Percentiles rank a stretch among this genome's conserved stretches.
Conservation (phyloP, 2,797 vertebrate genomes). For the Bovichtus variegatus region DNA sequence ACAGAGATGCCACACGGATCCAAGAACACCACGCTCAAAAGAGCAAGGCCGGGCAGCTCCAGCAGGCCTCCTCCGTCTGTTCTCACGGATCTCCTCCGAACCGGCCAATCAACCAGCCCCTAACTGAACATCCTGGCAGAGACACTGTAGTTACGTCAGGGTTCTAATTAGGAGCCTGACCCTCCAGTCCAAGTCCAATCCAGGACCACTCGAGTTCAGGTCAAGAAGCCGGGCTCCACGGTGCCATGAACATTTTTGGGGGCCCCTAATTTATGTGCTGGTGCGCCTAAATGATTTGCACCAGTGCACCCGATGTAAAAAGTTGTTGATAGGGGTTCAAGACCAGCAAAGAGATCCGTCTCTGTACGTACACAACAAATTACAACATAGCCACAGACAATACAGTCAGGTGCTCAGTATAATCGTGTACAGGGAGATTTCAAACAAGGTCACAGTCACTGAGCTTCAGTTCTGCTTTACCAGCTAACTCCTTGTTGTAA, state of each 20-base stretch:
- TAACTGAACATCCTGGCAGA: slow-evolving; percentile 40
- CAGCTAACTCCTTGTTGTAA: too few relatives aligned
- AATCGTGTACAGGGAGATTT: too few relatives aligned
- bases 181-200: slow-evolving; percentile 14
- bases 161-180: slow-evolving; percentile 21
- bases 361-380: too few relatives aligned
- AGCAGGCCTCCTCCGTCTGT: slow-evolving; percentile 56
- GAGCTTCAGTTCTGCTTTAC: too few relatives aligned
- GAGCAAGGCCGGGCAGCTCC: slow-evolving; percentile 41
- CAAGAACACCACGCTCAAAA: slow-evolving; percentile 59
- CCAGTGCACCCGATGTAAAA: background rate
- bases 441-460: too few relatives aligned
- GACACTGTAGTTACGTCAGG: slow-evolving; percentile 35
- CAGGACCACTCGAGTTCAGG: slow-evolving; percentile 4
- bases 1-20: slow-evolving; percentile 56
- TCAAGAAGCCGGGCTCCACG: background rate
- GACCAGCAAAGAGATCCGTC: too few relatives aligned
- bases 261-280: too few relatives aligned
- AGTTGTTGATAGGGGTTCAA: background rate
- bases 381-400: too few relatives aligned
- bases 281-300: too few relatives aligned
- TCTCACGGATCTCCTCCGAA: slow-evolving; percentile 38
- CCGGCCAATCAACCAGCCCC: slow-evolving; percentile 14
- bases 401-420: too few relatives aligned
- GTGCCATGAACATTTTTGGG: too few relatives aligned